A percentile compares a stretch with the other conserved stretches of the same genome.
phyloP scores from a whole-genome alignment of 2,888 invertebrate genomes.

The Lysandra bellargus region DNA sequence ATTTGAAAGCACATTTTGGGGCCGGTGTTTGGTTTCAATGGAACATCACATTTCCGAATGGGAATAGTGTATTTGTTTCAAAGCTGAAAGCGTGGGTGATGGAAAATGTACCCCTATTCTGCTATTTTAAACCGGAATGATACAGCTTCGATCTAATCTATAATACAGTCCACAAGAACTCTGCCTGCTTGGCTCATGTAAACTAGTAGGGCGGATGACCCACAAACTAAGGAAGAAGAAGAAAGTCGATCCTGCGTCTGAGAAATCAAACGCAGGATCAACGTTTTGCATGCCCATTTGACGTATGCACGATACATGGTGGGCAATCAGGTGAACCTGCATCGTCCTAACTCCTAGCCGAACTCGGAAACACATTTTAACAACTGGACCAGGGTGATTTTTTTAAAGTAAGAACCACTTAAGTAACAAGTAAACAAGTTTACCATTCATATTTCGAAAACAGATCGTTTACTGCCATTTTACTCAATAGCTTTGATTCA shows the following conservation, averaged over 20 bases:
- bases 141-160: background rate
- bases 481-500: background rate
- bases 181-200: too few relatives aligned
- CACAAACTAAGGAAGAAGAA: too few relatives aligned
- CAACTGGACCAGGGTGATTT: background rate
- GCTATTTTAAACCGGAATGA: background rate
- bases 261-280: too few relatives aligned
- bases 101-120: background rate
- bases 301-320: too few relatives aligned
- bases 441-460: background rate
- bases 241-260: too few relatives aligned
- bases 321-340: too few relatives aligned
- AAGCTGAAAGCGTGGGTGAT: background rate
- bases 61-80: slow-evolving; percentile 5
- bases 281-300: too few relatives aligned
- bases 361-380: background rate
- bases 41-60: slow-evolving; percentile 29
- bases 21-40: slow-evolving; percentile 34
- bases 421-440: background rate
- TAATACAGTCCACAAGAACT: too few relatives aligned
- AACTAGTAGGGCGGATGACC: too few relatives aligned
- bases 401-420: background rate
- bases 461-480: background rate
- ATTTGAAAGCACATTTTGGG: slow-evolving; percentile 35
- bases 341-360: too few relatives aligned